Conservation (phyloP, 2,113 vertebrate species). For the Hemicordylus capensis region DNA sequence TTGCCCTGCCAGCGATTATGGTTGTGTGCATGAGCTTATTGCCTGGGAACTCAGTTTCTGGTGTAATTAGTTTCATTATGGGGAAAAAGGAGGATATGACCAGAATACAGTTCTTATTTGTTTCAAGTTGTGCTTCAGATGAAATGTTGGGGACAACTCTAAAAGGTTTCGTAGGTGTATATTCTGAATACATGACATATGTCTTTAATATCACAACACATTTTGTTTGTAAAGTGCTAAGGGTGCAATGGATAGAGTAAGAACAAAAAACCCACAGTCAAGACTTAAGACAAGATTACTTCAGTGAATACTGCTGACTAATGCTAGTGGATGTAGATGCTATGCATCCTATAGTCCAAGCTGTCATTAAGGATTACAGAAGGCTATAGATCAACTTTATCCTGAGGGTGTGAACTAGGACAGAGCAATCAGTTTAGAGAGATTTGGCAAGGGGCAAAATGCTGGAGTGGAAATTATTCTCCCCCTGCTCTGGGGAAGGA, state of each 20-base stretch:
- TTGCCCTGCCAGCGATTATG: too few species aligned
- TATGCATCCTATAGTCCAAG: constrained; percentile 34
- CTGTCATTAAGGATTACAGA: constrained; percentile 56
- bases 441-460: constrained; percentile 51
- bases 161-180: not conserved
- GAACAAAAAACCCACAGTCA: not conserved
- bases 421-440: constrained; percentile 53
- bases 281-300: not conserved
- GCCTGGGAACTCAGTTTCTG: too few species aligned
- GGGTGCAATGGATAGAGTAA: not conserved
- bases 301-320: constrained; percentile 26
- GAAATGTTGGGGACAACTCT: not conserved
- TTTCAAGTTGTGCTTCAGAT: not conserved
- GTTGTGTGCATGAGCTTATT: too few species aligned
- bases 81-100: too few species aligned
- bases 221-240: not conserved
- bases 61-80: not conserved
- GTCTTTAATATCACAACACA: not conserved
- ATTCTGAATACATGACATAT: not conserved
- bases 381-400: constrained; percentile 35
- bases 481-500: constrained; percentile 36
- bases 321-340: constrained; percentile 41
- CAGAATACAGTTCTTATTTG: too few species aligned
- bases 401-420: constrained; percentile 51
- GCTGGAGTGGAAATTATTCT: constrained; percentile 41